These are phyloP conservation scores for Sardinella longiceps DNA, from an alignment of 2,797 vertebrate genomes.

Conservation along the genomic window DNA sequence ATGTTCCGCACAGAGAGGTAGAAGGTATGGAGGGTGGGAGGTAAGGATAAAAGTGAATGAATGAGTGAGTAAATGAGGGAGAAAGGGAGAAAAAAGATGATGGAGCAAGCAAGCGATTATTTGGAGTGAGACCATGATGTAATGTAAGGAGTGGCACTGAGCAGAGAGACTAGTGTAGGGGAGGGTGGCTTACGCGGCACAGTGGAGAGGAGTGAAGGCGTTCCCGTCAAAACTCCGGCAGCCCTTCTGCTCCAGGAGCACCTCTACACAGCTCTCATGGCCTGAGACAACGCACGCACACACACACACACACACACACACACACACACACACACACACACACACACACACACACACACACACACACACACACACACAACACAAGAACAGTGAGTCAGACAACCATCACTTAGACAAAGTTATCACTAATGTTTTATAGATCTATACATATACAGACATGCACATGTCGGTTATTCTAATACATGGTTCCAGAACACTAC, in stretches of 20 bases:
- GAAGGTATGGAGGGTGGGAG: not conserved
- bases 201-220: conserved; percentile 94
- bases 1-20: no score
- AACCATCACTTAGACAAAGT: not conserved
- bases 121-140: not conserved
- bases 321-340: conserved; percentile 23
- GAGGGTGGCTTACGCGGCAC: conserved; percentile 84
- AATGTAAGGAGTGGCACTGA: not conserved
- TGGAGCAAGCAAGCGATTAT: not conserved
- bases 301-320: conserved; percentile 22
- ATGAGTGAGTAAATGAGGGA: not conserved
- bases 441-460: not conserved
- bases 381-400: no score
- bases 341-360: not conserved
- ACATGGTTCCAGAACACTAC: no score
- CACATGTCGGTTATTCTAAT: not conserved
- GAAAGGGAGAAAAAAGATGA: not conserved
- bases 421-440: not conserved
- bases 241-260: conserved; percentile 91
- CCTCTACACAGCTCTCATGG: conserved; percentile 94
- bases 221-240: conserved; percentile 88
- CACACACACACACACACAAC: not conserved
- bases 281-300: conserved; percentile 70
- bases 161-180: not conserved
- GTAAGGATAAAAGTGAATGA: not conserved